Conservation (phyloP, 2,888 invertebrate genomes). For the Drosophila kokeensis region DNA sequence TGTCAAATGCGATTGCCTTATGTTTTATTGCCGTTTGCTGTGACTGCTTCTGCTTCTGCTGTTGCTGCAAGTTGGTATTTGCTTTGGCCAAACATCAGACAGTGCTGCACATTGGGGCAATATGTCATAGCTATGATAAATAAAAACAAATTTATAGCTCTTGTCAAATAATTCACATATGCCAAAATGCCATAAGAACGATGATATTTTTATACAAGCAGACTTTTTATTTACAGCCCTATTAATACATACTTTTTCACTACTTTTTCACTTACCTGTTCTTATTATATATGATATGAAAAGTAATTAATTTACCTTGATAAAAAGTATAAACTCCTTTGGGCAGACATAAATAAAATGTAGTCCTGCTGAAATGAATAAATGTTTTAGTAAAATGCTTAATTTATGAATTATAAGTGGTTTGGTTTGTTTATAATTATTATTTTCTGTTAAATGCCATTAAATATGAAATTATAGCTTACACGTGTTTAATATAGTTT, state of each 20-base stretch:
- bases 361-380: background rate
- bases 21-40: conserved; percentile 56
- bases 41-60: background rate
- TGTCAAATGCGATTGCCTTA: conserved; percentile 68
- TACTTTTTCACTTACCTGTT: background rate
- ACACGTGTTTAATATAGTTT: background rate
- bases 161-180: background rate
- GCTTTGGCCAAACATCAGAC: conserved; percentile 58
- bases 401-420: background rate
- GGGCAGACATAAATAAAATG: background rate
- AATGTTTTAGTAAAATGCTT: background rate
- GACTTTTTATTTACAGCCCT: background rate
- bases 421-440: background rate
- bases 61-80: conserved; percentile 54
- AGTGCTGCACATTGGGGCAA: conserved; percentile 46
- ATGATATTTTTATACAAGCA: background rate
- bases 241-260: background rate
- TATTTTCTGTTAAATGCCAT: background rate
- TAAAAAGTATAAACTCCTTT: background rate
- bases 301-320: background rate
- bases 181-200: background rate
- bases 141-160: background rate
- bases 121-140: background rate
- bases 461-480: background rate
- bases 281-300: background rate